These are phyloP conservation scores for Dorcus hopei DNA, from an alignment of 2,888 invertebrate genomes.

Conservation along the genomic window DNA sequence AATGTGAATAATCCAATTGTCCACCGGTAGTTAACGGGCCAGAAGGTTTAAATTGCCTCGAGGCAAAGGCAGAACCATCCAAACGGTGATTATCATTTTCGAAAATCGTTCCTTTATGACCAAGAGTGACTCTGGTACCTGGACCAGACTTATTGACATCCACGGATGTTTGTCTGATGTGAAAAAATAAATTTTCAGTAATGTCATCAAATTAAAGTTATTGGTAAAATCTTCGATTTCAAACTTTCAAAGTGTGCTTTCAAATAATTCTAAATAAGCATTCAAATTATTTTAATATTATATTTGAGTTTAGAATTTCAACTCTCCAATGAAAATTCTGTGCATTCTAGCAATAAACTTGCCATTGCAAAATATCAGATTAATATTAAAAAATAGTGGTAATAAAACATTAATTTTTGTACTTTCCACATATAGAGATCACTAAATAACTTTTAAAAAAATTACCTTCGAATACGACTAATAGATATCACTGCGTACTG, in stretches of 20 bases:
- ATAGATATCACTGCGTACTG: not conserved
- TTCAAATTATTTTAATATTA: too few relatives aligned
- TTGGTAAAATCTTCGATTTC: too few relatives aligned
- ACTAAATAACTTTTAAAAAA: not conserved
- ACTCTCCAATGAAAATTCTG: too few relatives aligned
- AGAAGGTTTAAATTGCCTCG: slow-evolving; percentile 16
- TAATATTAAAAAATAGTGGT: not conserved
- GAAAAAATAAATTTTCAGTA: not conserved
- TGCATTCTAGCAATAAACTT: too few relatives aligned
- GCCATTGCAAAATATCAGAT: too few relatives aligned
- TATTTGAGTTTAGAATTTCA: too few relatives aligned
- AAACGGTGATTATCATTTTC: slow-evolving; percentile 22
- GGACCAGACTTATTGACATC: not conserved
- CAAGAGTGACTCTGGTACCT: not conserved
- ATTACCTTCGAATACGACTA: not conserved
- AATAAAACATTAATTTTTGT: not conserved
- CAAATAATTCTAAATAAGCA: too few relatives aligned
- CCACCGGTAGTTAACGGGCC: slow-evolving; percentile 23
- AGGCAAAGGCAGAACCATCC: slow-evolving; percentile 21
- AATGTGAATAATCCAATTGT: slow-evolving; percentile 24
- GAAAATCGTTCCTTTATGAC: slow-evolving; percentile 19
- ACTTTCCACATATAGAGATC: too few relatives aligned
- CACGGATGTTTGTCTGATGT: slow-evolving; percentile 9
- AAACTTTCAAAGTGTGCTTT: too few relatives aligned
- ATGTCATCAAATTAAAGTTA: too few relatives aligned